Conservation (phyloP, 2,113 vertebrate genomes). For the Zosterops japonicus region DNA sequence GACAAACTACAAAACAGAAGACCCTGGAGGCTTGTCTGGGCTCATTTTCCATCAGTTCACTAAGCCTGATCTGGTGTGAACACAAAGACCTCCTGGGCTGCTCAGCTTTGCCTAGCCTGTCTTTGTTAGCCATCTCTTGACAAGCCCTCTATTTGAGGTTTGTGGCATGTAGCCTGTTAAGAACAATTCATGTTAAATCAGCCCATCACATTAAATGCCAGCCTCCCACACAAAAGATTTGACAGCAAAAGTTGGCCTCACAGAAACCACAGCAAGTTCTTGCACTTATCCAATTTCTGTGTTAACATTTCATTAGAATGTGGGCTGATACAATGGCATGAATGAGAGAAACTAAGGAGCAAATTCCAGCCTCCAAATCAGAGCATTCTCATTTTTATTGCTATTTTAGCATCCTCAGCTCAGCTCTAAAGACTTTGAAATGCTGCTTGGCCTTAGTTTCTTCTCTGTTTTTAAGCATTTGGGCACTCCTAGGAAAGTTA, state of each 20-base stretch:
- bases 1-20: neutral
- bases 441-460: neutral
- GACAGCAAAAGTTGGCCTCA: neutral
- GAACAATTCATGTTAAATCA: conserved; percentile 1
- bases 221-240: neutral
- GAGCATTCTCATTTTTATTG: neutral
- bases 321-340: neutral
- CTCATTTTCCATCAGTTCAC: neutral
- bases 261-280: neutral
- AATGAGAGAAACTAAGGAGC: neutral
- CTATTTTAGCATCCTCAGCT: neutral
- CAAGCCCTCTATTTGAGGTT: neutral
- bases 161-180: neutral
- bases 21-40: neutral
- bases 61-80: neutral
- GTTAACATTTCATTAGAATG: neutral
- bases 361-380: neutral
- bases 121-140: neutral
- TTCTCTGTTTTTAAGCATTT: neutral
- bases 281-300: neutral
- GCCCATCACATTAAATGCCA: neutral
- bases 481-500: neutral
- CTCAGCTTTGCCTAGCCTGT: neutral
- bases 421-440: neutral
- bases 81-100: neutral